phyloP scores from a whole-genome alignment of 2,113 vertebrate species.

The Prinia subflava region DNA sequence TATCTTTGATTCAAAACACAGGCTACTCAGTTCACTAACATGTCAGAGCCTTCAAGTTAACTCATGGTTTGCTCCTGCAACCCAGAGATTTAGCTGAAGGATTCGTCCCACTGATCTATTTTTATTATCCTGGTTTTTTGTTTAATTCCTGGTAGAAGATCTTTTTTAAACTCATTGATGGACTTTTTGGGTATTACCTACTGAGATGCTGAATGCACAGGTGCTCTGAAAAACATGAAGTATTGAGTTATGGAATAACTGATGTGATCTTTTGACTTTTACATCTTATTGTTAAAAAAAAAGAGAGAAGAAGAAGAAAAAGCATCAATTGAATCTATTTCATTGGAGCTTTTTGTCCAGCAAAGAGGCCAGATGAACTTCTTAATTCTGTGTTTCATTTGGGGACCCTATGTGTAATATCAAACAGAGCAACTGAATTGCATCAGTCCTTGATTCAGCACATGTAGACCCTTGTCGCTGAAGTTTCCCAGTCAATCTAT shows the following conservation, averaged over 20 bases:
- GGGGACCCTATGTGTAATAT: not conserved
- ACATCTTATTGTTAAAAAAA: not conserved
- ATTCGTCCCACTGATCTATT: not conserved
- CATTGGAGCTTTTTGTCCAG: not conserved
- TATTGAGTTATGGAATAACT: not conserved
- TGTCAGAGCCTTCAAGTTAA: not conserved
- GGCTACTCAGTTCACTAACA: not conserved
- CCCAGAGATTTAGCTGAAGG: not conserved
- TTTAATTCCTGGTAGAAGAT: not conserved
- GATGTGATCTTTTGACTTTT: not conserved
- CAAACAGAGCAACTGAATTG: conserved; percentile 10
- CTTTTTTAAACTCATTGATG: not conserved
- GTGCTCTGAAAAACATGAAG: not conserved
- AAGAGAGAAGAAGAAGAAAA: not conserved
- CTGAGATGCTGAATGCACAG: not conserved
- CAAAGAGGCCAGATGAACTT: not conserved
- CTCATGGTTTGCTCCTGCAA: not conserved
- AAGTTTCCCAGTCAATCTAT: conserved; percentile 51
- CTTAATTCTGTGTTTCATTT: not conserved
- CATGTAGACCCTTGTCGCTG: not conserved
- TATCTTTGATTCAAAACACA: not conserved
- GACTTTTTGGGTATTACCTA: not conserved
- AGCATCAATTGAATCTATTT: not conserved
- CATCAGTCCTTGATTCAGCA: not conserved
- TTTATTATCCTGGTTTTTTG: not conserved